These are phyloP conservation scores for Stegostoma tigrinum DNA, from an alignment of 2,113 vertebrate species.

Conservation along the genomic window DNA sequence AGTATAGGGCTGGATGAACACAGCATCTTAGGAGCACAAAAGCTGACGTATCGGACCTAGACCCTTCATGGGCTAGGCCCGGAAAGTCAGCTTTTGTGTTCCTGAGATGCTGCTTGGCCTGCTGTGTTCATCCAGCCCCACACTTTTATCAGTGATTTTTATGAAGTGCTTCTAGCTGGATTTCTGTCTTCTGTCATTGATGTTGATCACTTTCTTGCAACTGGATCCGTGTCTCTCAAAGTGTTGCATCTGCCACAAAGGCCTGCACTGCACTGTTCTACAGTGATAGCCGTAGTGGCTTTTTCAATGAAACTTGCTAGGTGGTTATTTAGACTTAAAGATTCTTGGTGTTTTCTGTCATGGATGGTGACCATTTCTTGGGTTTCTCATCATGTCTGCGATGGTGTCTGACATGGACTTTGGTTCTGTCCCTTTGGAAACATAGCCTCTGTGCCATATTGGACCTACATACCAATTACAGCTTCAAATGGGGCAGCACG, in stretches of 20 bases:
- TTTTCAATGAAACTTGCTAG: conserved; percentile 75
- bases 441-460: conserved; percentile 82
- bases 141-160: no score
- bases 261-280: conserved; percentile 86
- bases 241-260: conserved; percentile 76
- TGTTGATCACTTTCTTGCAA: conserved; percentile 83
- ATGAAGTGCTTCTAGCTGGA: conserved; percentile 80
- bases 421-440: conserved; percentile 90
- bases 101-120: no score
- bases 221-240: conserved; percentile 82
- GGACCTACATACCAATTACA: conserved; percentile 83
- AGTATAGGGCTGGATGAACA: no score
- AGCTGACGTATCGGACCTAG: no score
- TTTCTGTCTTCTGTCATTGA: conserved; percentile 85
- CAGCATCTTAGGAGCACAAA: no score
- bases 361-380: conserved; percentile 93
- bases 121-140: no score
- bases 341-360: conserved; percentile 87
- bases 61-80: no score
- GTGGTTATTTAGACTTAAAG: conserved; percentile 79
- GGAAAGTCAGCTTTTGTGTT: no score
- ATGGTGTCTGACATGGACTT: conserved; percentile 80
- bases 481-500: no score
- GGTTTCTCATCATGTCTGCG: conserved; percentile 85
- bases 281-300: conserved; percentile 72